Percentiles rank a stretch among this genome's conserved stretches.
These are phyloP conservation scores for Apamea anceps DNA, from an alignment of 2,888 invertebrate species.

Conservation along the genomic window DNA sequence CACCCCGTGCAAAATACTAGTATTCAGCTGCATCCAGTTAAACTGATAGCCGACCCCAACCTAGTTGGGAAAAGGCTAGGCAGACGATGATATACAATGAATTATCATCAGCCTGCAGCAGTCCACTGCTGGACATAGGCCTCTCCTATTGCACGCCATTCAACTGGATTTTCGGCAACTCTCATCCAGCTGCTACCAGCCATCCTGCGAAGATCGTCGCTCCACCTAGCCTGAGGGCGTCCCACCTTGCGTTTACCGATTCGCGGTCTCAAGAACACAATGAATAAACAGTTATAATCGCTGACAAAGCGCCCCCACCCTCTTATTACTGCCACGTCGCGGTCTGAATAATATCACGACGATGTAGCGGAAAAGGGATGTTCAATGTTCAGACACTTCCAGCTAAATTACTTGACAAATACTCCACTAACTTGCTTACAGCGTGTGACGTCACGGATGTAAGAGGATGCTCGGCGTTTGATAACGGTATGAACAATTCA, in stretches of 20 bases:
- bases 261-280: neutral
- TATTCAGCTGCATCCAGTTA: neutral
- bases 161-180: too few relatives aligned
- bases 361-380: constrained; percentile 56
- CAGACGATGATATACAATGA: neutral
- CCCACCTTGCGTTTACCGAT: too few relatives aligned
- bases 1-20: neutral
- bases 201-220: too few relatives aligned
- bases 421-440: constrained; percentile 52
- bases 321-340: constrained; percentile 46
- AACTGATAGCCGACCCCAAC: neutral
- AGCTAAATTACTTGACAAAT: constrained; percentile 69
- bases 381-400: constrained; percentile 59
- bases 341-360: constrained; percentile 58
- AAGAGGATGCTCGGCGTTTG: constrained; percentile 25
- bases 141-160: too few relatives aligned
- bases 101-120: too few relatives aligned
- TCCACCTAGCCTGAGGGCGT: too few relatives aligned
- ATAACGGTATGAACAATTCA: constrained; percentile 26
- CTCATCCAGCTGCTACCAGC: too few relatives aligned
- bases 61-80: neutral
- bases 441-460: constrained; percentile 42
- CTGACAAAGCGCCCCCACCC: constrained; percentile 26
- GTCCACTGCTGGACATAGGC: too few relatives aligned
- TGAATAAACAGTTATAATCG: constrained; percentile 13